Evolutionary conservation across 2,888 invertebrate species (phyloP), one percentile per base, ranked within the genome.

Genomic region (Ormyrus labotus): DNA sequence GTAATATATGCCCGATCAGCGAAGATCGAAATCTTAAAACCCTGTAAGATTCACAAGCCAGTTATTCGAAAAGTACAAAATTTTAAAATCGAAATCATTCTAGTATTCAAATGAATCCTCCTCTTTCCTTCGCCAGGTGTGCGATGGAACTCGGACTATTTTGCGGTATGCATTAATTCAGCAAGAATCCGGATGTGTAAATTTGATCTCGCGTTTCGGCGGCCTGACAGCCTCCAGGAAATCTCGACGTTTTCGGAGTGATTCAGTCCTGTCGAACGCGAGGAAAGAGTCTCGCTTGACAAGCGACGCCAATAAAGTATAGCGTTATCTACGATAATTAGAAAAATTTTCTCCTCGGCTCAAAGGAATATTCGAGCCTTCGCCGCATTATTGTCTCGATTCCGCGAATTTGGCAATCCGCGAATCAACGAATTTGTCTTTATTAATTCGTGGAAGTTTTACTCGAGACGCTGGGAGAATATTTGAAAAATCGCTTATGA

Each of bases 121-220:
- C 34, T 34, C 34, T 34, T 34, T 34, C 34, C 34, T 3, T 34
- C 34, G 34, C 34, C 34, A 34, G 34, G 34, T 34, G 34, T 34
- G 34, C 34, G 34, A 34, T 34, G 51, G 34, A 47, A 10, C 64
- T 64, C 57, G 34, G 34, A 34, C 34, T 34, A 34, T 34, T 34
- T 34, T 34, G 34, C 34, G 34, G 34, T 2, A 2, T 34, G 34
- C 34, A 34, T 34, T 34, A 58, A 70, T 71, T 75, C 65, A 6
- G 2, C 0, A 50, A 74, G 77, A 81, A 81, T 81, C 78, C 81
- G 78, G 78, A 81, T 81, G 74, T 65, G 73, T 81, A 81, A 81
- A 81, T 81, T 81, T 60, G 70, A 69, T 8, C 48, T n/a, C 48
- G 63, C 50, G 10, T 7, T 58, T 8, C 47, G 57, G 13, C 34